phyloP scores from a whole-genome alignment of 2,797 vertebrate genomes.

The Hippopotamyrus pictus region DNA sequence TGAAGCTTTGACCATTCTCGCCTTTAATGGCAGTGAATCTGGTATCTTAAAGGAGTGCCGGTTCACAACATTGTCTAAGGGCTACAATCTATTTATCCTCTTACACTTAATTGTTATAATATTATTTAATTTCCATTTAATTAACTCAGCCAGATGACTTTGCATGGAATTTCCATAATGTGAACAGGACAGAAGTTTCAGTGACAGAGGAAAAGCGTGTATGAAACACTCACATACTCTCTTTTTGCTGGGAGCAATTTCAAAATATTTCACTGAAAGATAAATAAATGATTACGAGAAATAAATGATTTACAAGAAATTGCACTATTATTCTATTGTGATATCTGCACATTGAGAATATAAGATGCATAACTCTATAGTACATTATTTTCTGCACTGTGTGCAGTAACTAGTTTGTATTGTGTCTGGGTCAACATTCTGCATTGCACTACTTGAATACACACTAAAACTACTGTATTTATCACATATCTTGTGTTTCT shows the following conservation, averaged over 20 bases:
- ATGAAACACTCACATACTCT: neutral
- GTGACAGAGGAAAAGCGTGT: neutral
- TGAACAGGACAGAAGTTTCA: slow-evolving; percentile 9
- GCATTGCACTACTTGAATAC: neutral
- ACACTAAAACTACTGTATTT: neutral
- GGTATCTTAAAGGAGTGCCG: neutral
- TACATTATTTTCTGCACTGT: neutral
- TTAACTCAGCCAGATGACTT: slow-evolving; percentile 17
- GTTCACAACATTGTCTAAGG: slow-evolving; percentile 6
- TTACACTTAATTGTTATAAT: slow-evolving; percentile 1
- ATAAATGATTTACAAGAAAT: neutral
- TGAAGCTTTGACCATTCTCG: neutral
- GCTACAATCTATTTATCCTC: slow-evolving; percentile 12
- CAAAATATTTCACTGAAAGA: neutral
- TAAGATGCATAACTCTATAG: neutral
- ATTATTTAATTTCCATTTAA: slow-evolving; percentile 18
- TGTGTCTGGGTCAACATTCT: neutral
- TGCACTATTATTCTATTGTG: neutral
- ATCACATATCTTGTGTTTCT: neutral
- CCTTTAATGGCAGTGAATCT: neutral
- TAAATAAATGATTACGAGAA: neutral
- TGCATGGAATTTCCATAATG: slow-evolving; percentile 2
- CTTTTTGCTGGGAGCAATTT: neutral
- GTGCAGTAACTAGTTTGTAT: neutral
- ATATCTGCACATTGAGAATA: neutral